A percentile compares a stretch with the other conserved stretches of the same genome.
Evolutionary conservation across 1,140 invertebrate genomes (phyloP).

Genomic region (Anastrepha ludens): DNA sequence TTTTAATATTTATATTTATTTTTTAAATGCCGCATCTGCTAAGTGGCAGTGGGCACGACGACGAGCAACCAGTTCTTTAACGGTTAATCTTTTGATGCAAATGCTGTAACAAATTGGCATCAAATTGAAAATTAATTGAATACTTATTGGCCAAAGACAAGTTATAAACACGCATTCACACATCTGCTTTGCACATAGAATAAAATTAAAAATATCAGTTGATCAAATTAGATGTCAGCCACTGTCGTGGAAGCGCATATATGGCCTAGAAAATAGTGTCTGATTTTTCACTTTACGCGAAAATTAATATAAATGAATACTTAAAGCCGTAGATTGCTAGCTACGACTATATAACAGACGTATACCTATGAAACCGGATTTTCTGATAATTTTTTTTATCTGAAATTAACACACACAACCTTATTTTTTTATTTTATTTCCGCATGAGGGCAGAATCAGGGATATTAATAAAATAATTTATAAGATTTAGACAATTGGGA

Average conservation of each 20-base stretch:
- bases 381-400: no score
- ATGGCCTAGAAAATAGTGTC: neutral
- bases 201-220: neutral
- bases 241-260: neutral
- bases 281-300: neutral
- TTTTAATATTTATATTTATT: neutral
- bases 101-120: conserved; percentile 43
- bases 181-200: neutral
- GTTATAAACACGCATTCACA: neutral
- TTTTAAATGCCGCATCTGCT: conserved; percentile 3
- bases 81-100: neutral
- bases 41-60: neutral
- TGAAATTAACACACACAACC: no score
- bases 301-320: no score
- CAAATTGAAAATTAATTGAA: conserved; percentile 44
- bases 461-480: no score
- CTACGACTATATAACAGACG: no score
- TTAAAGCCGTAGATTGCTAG: no score
- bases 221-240: neutral
- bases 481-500: no score
- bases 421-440: no score
- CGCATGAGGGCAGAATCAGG: no score
- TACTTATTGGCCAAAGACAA: conserved; percentile 21
- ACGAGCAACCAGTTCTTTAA: conserved; percentile 30
- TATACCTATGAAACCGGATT: no score